Evolutionary conservation across 2,797 vertebrate genomes (phyloP).

Genomic region (Pagetopsis macropterus): DNA sequence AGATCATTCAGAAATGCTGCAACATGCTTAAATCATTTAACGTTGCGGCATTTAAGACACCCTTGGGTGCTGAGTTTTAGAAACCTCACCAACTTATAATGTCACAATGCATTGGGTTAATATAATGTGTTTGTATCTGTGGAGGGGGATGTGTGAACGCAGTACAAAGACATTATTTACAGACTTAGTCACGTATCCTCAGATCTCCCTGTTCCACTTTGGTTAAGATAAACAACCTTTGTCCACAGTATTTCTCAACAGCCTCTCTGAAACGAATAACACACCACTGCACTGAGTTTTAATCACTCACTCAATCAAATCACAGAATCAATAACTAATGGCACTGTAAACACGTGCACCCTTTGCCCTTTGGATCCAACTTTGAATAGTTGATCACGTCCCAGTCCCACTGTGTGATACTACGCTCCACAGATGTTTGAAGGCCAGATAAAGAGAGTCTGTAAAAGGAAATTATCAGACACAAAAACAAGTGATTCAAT

Average conservation of each 20-base stretch:
- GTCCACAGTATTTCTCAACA: slow-evolving; percentile 51
- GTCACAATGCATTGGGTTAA: neutral
- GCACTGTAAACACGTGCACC: slow-evolving; percentile 42
- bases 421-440: neutral
- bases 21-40: neutral
- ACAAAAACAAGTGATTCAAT: neutral
- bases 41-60: neutral
- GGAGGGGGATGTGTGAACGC: neutral
- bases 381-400: neutral
- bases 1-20: slow-evolving; percentile 40
- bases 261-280: slow-evolving; percentile 27
- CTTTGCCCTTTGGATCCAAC: slow-evolving; percentile 61
- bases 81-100: neutral
- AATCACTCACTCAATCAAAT: slow-evolving; percentile 59
- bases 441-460: neutral
- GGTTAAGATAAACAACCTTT: slow-evolving; percentile 51
- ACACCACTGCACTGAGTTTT: slow-evolving; percentile 11
- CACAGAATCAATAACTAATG: slow-evolving; percentile 51
- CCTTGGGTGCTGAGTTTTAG: neutral
- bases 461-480: neutral
- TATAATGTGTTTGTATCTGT: neutral
- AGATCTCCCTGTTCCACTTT: neutral
- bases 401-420: neutral
- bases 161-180: neutral
- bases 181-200: slow-evolving; percentile 3